Percentiles rank a stretch among this genome's conserved stretches.
phyloP scores from a whole-genome alignment of 2,113 vertebrate species.

The Scomber scombrus region DNA sequence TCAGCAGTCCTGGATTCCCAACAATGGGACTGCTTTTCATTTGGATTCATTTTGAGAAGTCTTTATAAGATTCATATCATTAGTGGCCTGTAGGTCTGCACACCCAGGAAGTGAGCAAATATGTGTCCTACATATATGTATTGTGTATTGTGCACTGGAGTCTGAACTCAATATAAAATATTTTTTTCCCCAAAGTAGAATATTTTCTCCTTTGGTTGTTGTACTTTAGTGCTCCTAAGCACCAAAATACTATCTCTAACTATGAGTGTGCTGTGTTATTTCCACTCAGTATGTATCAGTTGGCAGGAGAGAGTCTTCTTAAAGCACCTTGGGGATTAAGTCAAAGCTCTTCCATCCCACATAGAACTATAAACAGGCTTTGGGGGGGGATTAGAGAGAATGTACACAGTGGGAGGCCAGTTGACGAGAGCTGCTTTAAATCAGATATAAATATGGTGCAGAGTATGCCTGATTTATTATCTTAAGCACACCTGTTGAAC shows the following conservation, averaged over 20 bases:
- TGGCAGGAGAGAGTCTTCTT: conserved; percentile 67
- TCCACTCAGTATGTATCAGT: conserved; percentile 52
- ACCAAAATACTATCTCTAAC: conserved; percentile 39
- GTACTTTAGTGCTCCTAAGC: conserved; percentile 1
- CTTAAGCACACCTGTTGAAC: conserved; percentile 25
- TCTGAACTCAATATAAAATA: conserved; percentile 9
- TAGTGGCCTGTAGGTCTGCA: not conserved
- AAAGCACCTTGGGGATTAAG: conserved; percentile 76
- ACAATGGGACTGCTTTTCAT: no score
- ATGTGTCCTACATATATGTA: not conserved
- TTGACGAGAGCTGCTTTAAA: conserved; percentile 60
- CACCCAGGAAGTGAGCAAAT: not conserved
- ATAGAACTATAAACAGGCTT: conserved; percentile 72
- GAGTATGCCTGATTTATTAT: conserved; percentile 39
- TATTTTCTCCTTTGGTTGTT: conserved; percentile 31
- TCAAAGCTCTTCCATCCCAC: conserved; percentile 59
- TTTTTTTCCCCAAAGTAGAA: conserved; percentile 13
- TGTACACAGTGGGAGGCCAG: conserved; percentile 63
- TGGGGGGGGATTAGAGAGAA: conserved; percentile 70
- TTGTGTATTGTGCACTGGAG: not conserved
- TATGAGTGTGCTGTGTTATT: conserved; percentile 38
- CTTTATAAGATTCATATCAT: no score
- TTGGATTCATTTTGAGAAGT: no score
- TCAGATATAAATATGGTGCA: conserved; percentile 68
- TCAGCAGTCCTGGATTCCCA: no score